A percentile compares a stretch with the other conserved stretches of the same genome.
phyloP scores from a whole-genome alignment of 2,113 vertebrate species.

The Lepisosteus oculatus region DNA sequence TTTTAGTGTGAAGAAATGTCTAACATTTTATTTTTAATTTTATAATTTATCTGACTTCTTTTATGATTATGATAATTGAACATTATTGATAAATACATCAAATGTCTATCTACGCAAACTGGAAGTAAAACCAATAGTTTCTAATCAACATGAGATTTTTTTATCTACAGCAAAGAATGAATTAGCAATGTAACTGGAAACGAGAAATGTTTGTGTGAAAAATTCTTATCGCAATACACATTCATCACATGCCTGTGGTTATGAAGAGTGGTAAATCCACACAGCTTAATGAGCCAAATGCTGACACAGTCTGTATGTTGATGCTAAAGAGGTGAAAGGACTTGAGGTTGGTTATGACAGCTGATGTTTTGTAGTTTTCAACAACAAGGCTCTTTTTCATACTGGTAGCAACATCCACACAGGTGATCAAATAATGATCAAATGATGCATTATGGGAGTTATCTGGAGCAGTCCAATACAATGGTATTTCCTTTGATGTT shows the following conservation, averaged over 20 bases:
- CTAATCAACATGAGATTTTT: too few relatives aligned
- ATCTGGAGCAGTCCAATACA: constrained; percentile 64
- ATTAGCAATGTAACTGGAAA: too few relatives aligned
- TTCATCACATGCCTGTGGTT: constrained; percentile 63
- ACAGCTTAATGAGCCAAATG: constrained; percentile 64
- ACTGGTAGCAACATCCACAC: constrained; percentile 55
- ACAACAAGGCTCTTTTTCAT: constrained; percentile 42
- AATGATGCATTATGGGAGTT: constrained; percentile 37
- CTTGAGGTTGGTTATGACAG: constrained; percentile 56
- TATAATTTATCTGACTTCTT: too few relatives aligned
- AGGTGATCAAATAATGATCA: constrained; percentile 62
- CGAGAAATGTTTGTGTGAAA: too few relatives aligned
- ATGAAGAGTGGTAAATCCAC: constrained; percentile 50
- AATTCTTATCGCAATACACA: too few relatives aligned
- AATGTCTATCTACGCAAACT: neutral
- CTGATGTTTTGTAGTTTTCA: constrained; percentile 51
- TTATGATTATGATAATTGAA: too few relatives aligned
- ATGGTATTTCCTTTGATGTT: constrained; percentile 62
- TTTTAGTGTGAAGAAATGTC: too few relatives aligned
- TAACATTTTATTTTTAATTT: too few relatives aligned
- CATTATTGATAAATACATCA: too few relatives aligned
- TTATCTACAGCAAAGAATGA: too few relatives aligned
- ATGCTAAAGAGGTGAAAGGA: constrained; percentile 71
- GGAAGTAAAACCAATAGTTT: neutral
- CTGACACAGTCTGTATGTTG: constrained; percentile 63